Base-by-base conservation (phyloP, 2,888 invertebrate genomes). In the Bombylius discolor region DNA sequence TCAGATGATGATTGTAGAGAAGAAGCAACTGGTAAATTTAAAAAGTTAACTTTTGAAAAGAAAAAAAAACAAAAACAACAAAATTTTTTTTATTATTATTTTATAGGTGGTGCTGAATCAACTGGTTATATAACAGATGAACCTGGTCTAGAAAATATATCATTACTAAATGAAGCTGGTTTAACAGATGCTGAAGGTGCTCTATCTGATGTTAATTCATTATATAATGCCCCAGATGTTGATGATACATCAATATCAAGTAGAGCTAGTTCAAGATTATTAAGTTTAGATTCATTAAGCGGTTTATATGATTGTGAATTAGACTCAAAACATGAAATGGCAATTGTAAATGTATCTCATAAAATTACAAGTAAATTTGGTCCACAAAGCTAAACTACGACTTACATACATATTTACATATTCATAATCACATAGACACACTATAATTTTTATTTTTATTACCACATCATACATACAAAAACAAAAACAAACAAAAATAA, bases 101-200 rank as follows among this genome's bases (percentile, higher is more conserved):
- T 45, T 54, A 0, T n/a, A 74, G 77, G 78, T 39, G 80, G 78
- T 51, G 80, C 81, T 0, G 81, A 81, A 68, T 88, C 87, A 61
- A 87, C 88, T 2, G 89, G 89, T 34, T 90, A 89, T 69, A 88
- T 87, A n/a, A 89, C 89, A 0, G 89, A 90, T 73, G 89, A 90
- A 73, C 89, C 89, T 1, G 89, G 88, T 14, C 76, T 89, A 12
- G 89, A 90, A 73, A 89, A 90, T 73, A 83, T 88, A 52, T 89
- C 89, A 47, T 83, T 90, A 79, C 73, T 89, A 23, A 89, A 90
- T 74, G 90, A 90, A 73, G 85, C 88, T 31, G 89, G 89, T 9
- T 79, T 90, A 49, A 90, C 89, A 3, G 90, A 90, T 75, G 89
- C 89, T 11, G 90, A 91, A 78, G 90, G 88, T 57, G 90, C 89